Base-by-base conservation (phyloP, 2,113 vertebrate genomes). In the Cnemophilus loriae region DNA sequence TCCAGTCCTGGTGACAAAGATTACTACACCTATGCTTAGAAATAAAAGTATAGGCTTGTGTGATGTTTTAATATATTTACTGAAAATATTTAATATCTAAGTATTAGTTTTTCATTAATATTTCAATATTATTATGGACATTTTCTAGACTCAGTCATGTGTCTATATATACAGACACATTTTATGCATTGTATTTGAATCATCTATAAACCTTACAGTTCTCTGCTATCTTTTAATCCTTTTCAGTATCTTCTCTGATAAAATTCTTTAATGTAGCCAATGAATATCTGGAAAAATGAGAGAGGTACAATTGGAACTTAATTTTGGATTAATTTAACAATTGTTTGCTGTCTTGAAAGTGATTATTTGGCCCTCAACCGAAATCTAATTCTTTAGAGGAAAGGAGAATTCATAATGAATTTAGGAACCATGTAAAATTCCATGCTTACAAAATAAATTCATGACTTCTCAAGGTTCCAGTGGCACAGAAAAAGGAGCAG, bases 401-500 rank as follows among this genome's bases (percentile, higher is more conserved):
- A 87, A 71, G 16, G 26, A 60, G 15, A 90, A 35, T 69, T 63
- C 59, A 42, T 56, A 83, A 60, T 53, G 12, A 53, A 79, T 76
- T 95, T 77, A 73, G 47, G 50, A 90, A 49, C 47, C 35, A 19
- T 60, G 37, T 59, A 61, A 81, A 88, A 56, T 81, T 81, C 69
- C 68, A 32, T 41, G 49, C 6, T 67, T 87, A 41, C 33, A 4
- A 78, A 91, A 73, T 60, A 88, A 80, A 87, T 42, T 42, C 6
- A n/a, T 71, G 1, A 39, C 55, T 93, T 86, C 67, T 84, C 42
- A 55, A 70, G 68, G 75, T 91, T 56, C 73, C 86, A 92, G 73
- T 44, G 60, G 64, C 80, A 71, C 63, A 92, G 60, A 81, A 89
- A 93, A 94, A 92, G 91, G 76, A 95, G 95, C 68, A 78, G 65